Conservation (phyloP, 2,888 invertebrate genomes). For the Pyralis farinalis region DNA sequence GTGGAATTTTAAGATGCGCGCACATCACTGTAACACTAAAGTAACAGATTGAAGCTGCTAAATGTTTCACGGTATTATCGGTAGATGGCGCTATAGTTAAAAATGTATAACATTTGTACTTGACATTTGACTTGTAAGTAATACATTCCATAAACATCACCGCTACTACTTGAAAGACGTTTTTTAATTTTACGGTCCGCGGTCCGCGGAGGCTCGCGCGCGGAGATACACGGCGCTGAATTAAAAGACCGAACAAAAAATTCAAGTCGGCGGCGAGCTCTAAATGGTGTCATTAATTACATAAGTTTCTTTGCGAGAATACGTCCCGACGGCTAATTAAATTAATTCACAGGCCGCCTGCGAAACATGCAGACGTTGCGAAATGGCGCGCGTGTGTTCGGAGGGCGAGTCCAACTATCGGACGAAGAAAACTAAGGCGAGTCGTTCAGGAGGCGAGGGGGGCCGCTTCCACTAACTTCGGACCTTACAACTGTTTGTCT, state of each 20-base stretch:
- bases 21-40: too few relatives aligned
- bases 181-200: too few relatives aligned
- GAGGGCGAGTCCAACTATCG: background rate
- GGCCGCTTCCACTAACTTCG: conserved; percentile 49
- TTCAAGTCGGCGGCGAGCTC: background rate
- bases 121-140: too few relatives aligned
- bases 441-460: conserved; percentile 55
- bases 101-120: too few relatives aligned
- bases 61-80: too few relatives aligned
- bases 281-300: background rate
- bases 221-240: background rate
- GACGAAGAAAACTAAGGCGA: conserved; percentile 43
- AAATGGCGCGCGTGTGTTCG: too few relatives aligned
- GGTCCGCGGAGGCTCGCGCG: background rate
- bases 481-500: conserved; percentile 68
- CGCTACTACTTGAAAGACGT: too few relatives aligned
- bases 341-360: background rate
- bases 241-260: background rate
- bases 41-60: too few relatives aligned
- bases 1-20: too few relatives aligned
- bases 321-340: background rate
- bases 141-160: too few relatives aligned
- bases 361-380: too few relatives aligned
- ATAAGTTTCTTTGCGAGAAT: background rate
- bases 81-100: too few relatives aligned